Conservation (phyloP, 2,888 invertebrate genomes). For the Heliothis peltigera region DNA sequence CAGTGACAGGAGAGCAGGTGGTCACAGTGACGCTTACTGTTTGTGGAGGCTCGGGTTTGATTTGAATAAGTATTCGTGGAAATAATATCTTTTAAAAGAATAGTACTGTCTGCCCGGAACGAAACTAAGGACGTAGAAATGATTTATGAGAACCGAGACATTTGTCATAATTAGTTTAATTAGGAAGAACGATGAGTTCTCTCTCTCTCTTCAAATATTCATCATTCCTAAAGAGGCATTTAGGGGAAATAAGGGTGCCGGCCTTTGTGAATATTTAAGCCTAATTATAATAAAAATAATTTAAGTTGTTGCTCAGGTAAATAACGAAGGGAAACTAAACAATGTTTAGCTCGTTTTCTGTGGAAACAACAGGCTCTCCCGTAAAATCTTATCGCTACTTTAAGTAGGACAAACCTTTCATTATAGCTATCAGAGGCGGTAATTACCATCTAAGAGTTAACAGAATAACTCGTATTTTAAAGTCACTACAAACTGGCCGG, state of each 20-base stretch:
- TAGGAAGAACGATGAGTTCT: slow-evolving; percentile 44
- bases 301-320: slow-evolving; percentile 42
- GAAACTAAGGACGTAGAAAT: slow-evolving; percentile 41
- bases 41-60: slow-evolving; percentile 26
- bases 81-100: slow-evolving; percentile 35
- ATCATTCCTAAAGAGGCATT: slow-evolving; percentile 26
- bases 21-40: slow-evolving; percentile 35
- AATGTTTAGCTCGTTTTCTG: slow-evolving; percentile 44
- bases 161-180: slow-evolving; percentile 60
- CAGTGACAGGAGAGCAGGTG: slow-evolving; percentile 48
- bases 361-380: slow-evolving; percentile 39
- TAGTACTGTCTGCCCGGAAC: slow-evolving; percentile 19
- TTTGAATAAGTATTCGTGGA: slow-evolving; percentile 25
- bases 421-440: slow-evolving; percentile 58
- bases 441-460: slow-evolving; percentile 54
- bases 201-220: slow-evolving; percentile 37
- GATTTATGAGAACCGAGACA: slow-evolving; percentile 51
- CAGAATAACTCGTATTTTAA: slow-evolving; percentile 52
- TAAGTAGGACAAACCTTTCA: slow-evolving; percentile 60
- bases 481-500: slow-evolving; percentile 31
- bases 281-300: slow-evolving; percentile 34
- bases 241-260: slow-evolving; percentile 11
- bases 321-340: slow-evolving; percentile 30
- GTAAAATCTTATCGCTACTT: slow-evolving; percentile 57
- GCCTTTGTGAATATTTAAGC: slow-evolving; percentile 27